A percentile compares a stretch with the other conserved stretches of the same genome.
Evolutionary conservation across 2,888 invertebrate species (phyloP).

Genomic region (Hypomecis punctinalis): DNA sequence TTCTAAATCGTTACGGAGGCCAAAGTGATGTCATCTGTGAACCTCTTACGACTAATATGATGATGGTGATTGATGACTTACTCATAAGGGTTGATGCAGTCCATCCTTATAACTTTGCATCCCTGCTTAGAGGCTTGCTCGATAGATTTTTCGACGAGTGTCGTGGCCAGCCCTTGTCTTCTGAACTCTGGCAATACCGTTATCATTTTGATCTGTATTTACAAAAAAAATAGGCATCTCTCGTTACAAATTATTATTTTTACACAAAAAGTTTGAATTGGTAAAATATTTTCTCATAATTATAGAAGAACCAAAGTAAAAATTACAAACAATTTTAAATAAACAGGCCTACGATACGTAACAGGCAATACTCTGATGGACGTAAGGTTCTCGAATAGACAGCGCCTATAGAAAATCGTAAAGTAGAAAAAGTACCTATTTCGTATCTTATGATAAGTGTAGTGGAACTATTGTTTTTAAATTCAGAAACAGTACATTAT

Average conservation of each 20-base stretch:
- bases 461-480: too few relatives aligned
- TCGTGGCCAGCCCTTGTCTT: slow-evolving; percentile 68
- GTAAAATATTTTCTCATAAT: too few relatives aligned
- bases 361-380: too few relatives aligned
- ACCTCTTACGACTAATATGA: not conserved
- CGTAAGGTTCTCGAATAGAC: too few relatives aligned
- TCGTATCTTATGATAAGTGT: too few relatives aligned
- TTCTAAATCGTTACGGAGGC: too few relatives aligned
- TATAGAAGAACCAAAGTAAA: not conserved
- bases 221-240: not conserved
- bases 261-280: not conserved
- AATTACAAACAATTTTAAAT: not conserved
- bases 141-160: slow-evolving; percentile 64
- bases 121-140: slow-evolving; percentile 65
- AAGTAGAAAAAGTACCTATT: too few relatives aligned
- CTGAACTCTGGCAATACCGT: slow-evolving; percentile 70
- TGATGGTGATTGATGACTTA: slow-evolving; percentile 50
- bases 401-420: too few relatives aligned
- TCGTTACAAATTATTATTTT: not conserved
- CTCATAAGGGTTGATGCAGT: slow-evolving; percentile 76
- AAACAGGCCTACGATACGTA: not conserved
- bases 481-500: too few relatives aligned
- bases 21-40: too few relatives aligned
- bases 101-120: slow-evolving; percentile 71
- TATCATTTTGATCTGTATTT: slow-evolving; percentile 76